Conservation (phyloP, 1,140 invertebrate species). For the Zaprionus ghesquierei region DNA sequence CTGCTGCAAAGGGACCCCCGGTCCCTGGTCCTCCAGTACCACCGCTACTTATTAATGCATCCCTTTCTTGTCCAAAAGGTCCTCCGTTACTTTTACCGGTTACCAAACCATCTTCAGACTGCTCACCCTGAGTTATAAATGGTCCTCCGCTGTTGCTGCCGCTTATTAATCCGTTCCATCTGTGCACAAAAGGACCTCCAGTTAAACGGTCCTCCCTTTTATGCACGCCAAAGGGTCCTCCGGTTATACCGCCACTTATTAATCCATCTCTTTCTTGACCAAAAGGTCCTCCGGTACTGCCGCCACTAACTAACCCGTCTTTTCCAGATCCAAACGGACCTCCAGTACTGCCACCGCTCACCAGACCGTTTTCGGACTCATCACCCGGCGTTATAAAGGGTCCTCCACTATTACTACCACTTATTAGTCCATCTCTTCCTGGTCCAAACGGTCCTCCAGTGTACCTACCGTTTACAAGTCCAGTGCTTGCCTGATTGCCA, state of each 20-base stretch:
- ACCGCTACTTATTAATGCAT: not conserved
- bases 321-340: not conserved
- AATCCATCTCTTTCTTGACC: not conserved
- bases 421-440: not conserved
- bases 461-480: not conserved
- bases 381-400: not conserved
- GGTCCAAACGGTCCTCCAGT: not conserved
- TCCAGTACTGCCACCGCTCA: not conserved
- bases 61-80: not conserved
- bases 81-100: not conserved
- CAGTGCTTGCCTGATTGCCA: not conserved
- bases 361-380: not conserved
- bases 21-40: slow-evolving; percentile 2
- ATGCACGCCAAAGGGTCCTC: not conserved
- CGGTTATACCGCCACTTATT: not conserved
- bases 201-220: not conserved
- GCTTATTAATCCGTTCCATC: not conserved
- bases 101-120: not conserved
- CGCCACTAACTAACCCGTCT: not conserved
- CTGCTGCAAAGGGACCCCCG: slow-evolving; percentile 2
- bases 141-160: not conserved
- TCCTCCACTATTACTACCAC: not conserved
- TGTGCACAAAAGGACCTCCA: slow-evolving; percentile 1
- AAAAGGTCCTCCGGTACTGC: not conserved
- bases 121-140: not conserved